A percentile compares a stretch with the other conserved stretches of the same genome.
phyloP scores from a whole-genome alignment of 2,888 invertebrate species.

The Thera obeliscata region DNA sequence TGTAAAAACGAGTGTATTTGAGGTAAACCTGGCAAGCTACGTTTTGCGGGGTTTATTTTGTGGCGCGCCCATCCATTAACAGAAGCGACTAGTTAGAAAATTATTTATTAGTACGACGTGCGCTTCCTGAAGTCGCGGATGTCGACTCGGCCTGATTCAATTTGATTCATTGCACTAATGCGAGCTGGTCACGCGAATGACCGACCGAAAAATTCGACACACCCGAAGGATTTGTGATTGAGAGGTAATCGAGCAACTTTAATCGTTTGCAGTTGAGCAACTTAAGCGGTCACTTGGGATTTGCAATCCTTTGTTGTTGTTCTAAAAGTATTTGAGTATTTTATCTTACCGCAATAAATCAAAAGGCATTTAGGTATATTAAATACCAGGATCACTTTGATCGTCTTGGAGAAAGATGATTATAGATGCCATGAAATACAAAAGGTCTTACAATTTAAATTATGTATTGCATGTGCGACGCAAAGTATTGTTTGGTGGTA shows the following conservation, averaged over 20 bases:
- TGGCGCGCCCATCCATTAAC: slow-evolving; percentile 44
- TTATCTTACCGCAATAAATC: no score
- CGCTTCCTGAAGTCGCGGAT: slow-evolving; percentile 63
- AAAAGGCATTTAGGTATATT: no score
- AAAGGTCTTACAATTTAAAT: no score
- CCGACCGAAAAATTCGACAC: slow-evolving; percentile 61
- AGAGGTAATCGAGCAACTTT: slow-evolving; percentile 38
- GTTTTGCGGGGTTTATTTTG: slow-evolving; percentile 2
- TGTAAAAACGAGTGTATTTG: neutral
- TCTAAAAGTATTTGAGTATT: no score
- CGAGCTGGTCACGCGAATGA: slow-evolving; percentile 72
- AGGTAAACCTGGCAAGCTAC: neutral
- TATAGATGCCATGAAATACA: no score
- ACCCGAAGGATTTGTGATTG: slow-evolving; percentile 44
- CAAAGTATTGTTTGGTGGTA: no score
- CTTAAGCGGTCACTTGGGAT: slow-evolving; percentile 3
- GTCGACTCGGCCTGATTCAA: slow-evolving; percentile 69
- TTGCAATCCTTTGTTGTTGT: no score
- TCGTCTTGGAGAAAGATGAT: no score
- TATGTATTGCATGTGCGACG: no score
- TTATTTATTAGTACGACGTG: slow-evolving; percentile 70
- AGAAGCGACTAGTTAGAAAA: slow-evolving; percentile 55
- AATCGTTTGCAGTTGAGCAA: slow-evolving; percentile 17
- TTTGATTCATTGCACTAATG: slow-evolving; percentile 77
- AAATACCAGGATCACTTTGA: no score